Evolutionary conservation across 2,113 vertebrate species (phyloP).

Genomic region (Colossoma macropomum): DNA sequence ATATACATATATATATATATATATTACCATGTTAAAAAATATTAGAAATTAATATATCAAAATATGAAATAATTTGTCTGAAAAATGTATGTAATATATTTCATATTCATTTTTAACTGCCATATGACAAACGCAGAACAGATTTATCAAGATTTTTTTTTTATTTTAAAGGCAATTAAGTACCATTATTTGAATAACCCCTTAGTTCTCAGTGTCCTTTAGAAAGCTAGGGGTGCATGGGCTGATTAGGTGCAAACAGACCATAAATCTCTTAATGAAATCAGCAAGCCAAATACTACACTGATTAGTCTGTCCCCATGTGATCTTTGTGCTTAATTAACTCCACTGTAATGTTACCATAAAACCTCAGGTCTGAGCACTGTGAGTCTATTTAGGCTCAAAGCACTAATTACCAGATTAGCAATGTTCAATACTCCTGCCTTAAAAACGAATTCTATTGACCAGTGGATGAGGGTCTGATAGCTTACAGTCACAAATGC

Average conservation of each 20-base stretch:
- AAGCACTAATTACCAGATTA: constrained; percentile 76
- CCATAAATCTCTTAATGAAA: constrained; percentile 67
- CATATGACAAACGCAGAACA: too few relatives aligned
- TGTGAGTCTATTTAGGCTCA: constrained; percentile 51
- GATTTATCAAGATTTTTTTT: too few relatives aligned
- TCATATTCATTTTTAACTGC: too few relatives aligned
- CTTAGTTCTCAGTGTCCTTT: background rate
- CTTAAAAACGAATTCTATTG: constrained; percentile 46
- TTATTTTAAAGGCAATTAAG: background rate
- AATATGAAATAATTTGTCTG: too few relatives aligned
- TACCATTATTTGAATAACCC: background rate
- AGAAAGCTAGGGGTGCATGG: constrained; percentile 26
- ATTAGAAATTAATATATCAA: too few relatives aligned
- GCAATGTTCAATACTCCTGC: constrained; percentile 68
- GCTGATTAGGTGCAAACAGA: constrained; percentile 53
- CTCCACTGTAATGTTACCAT: constrained; percentile 65
- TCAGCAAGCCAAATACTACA: constrained; percentile 42
- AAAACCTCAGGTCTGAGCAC: constrained; percentile 69
- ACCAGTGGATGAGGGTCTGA: constrained; percentile 2
- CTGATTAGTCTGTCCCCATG: constrained; percentile 65
- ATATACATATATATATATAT: too few relatives aligned
- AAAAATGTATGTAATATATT: too few relatives aligned
- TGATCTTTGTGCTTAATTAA: constrained; percentile 76
- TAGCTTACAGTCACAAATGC: constrained; percentile 12
- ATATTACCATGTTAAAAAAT: too few relatives aligned